These are phyloP conservation scores for Cetoscarus ocellatus DNA, from an alignment of 2,797 vertebrate genomes.

Conservation along the genomic window DNA sequence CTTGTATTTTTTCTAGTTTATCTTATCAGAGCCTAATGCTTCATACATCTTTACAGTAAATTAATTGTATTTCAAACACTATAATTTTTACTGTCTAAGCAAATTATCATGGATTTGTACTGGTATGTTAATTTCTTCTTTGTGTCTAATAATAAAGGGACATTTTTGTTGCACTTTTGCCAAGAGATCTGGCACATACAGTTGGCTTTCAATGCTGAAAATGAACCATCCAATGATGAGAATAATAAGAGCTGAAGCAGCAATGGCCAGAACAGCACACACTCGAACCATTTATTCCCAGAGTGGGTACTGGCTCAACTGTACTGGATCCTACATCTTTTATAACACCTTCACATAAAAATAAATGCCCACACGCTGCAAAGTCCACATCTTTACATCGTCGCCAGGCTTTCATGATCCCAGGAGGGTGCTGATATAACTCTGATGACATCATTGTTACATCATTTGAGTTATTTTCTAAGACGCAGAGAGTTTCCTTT, in stretches of 20 bases:
- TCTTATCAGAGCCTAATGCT: no score
- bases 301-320: background rate
- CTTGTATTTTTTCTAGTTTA: no score
- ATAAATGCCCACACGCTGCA: background rate
- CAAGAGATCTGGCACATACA: background rate
- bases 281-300: background rate
- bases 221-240: slow-evolving; percentile 8
- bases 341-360: background rate
- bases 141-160: no score
- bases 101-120: no score
- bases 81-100: no score
- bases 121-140: no score
- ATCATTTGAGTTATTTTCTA: background rate
- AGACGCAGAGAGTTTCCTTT: background rate
- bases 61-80: no score
- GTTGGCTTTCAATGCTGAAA: background rate
- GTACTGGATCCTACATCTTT: background rate
- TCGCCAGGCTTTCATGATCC: background rate
- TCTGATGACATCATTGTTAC: background rate
- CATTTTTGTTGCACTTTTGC: background rate
- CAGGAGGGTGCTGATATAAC: background rate
- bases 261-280: background rate
- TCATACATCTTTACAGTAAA: no score
- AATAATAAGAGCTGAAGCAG: background rate
- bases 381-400: background rate